Base-by-base conservation (phyloP, 2,797 vertebrate genomes). In the Cheirogaleus major region DNA sequence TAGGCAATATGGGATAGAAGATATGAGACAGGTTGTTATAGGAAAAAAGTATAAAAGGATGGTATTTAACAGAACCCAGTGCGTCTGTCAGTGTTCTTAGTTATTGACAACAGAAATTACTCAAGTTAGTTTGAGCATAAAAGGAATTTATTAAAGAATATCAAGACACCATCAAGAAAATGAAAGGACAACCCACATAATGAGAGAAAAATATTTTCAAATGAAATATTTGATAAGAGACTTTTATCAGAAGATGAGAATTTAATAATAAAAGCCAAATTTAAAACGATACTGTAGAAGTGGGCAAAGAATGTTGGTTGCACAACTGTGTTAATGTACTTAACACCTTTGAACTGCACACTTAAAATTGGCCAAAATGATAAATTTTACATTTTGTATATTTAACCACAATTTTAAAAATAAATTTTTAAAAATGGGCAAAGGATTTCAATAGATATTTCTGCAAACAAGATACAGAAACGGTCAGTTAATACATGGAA, bases 371-470 rank as follows among this genome's bases (percentile, higher is more conserved):
- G 45, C 27, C 59, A 81, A 72, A 83, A 75, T 13, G 17, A 14
- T 50, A 27, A 67, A 20, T 79, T 89, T 52, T 50, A 18, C n/a
- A 38, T 76, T 87, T 55, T 35, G 4, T 38, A 41, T 57, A 43
- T n/a, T 80, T 81, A 52, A 67, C 15, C 2, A 17, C 17, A 52
- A 41, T 65, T 81, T 27, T 2, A n/a, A 52, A 45, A 79, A 43
- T 25, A 7, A 23, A 41, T 17, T 70, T 52, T 32, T 6, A 13
- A 72, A 41, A 41, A 79, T 17, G 10, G 25, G 5, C 13, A 52
- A 86, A 89, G 30, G 6, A 90, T 87, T 92, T 96, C n/a, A 78
- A 81, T n/a, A 63, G 72, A 18, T 11, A 63, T 32, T 78, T 94
- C 63, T 79, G 82, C 43, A 83, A 55, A 43, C 23, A 89, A 57